Base-by-base conservation (phyloP, 2,113 vertebrate genomes). In the Hipposideros armiger region DNA sequence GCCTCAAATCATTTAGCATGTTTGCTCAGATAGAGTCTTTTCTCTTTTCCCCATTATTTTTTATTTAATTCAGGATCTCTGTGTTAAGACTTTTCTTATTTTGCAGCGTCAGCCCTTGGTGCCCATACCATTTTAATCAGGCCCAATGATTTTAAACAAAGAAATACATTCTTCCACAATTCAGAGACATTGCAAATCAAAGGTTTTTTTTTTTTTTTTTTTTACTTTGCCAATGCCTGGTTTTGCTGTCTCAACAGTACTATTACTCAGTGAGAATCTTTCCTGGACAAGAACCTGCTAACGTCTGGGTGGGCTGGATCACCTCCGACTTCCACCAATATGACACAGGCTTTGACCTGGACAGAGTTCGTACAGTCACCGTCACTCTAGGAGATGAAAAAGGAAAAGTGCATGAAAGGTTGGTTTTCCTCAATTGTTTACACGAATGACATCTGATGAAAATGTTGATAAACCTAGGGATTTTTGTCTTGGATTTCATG, bases 401-500 rank as follows among this genome's bases (percentile, higher is more conserved):
- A 97, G 99, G 99, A 80, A 99, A 99, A 98, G 99, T 99, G 92
- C 99, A 99, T 1, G 99, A 99, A 97, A 99, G 99, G 99, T 99
- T 90, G 95, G 99, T 99, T 96, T 87, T 32, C 50, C 47, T 97
- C 85, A 81, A 14, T 77, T 73, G 72, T 36, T 92, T 83, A 4
- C 14, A 62, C 78, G 50, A 26, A 60, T 84, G n/a, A 84, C 45
- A 24, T 20, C 66, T 83, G 52, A 0, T 87, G 54, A 87, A 58
- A 87, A 69, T 70, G 32, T 54, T 60, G 42, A 11, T 64, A 58
- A 92, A 78, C 6, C 13, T 85, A 80, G 90, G 40, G 30, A 16
- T 42, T 45, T 19, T 58, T 67, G 11, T 15, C 56, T 90, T 95
- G 56, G 26, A 66, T 85, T 80, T 95, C 70, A 30, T 94, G 28